Conservation (phyloP, 2,797 vertebrate species). For the Siniperca scherzeri region DNA sequence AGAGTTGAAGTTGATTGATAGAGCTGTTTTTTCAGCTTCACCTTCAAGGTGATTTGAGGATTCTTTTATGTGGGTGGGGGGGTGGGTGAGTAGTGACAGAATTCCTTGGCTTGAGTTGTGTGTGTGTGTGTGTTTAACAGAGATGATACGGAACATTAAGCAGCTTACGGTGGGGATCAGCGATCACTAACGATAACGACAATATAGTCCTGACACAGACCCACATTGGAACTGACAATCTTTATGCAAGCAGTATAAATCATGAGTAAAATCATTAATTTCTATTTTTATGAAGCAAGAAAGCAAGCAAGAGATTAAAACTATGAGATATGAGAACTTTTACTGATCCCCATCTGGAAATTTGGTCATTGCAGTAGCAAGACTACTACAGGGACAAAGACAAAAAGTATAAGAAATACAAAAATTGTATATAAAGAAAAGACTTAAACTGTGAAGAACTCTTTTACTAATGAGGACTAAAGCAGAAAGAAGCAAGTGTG, state of each 20-base stretch:
- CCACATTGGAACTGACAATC: constrained; percentile 43
- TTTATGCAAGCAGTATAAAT: constrained; percentile 39
- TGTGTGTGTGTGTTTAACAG: constrained; percentile 20
- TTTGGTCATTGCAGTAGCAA: constrained; percentile 27
- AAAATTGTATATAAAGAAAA: background rate
- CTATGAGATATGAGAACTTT: constrained; percentile 21
- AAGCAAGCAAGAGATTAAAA: constrained; percentile 24
- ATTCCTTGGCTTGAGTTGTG: constrained; percentile 18
- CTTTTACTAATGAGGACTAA: background rate
- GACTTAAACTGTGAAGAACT: background rate
- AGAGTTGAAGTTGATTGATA: constrained; percentile 45
- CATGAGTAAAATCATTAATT: constrained; percentile 23
- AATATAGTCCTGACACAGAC: constrained; percentile 50
- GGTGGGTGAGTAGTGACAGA: background rate
- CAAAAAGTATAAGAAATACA: background rate
- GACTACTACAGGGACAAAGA: background rate
- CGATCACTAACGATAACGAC: constrained; percentile 60
- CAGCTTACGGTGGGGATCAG: constrained; percentile 65
- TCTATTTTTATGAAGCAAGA: constrained; percentile 39
- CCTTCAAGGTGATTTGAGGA: constrained; percentile 47
- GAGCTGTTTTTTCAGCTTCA: background rate
- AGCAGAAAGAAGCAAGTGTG: background rate
- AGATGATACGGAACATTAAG: constrained; percentile 75
- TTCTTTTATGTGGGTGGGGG: background rate
- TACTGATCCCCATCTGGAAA: constrained; percentile 27